Base-by-base conservation (phyloP, 2,113 vertebrate species). In the Hemibagrus wyckioides region DNA sequence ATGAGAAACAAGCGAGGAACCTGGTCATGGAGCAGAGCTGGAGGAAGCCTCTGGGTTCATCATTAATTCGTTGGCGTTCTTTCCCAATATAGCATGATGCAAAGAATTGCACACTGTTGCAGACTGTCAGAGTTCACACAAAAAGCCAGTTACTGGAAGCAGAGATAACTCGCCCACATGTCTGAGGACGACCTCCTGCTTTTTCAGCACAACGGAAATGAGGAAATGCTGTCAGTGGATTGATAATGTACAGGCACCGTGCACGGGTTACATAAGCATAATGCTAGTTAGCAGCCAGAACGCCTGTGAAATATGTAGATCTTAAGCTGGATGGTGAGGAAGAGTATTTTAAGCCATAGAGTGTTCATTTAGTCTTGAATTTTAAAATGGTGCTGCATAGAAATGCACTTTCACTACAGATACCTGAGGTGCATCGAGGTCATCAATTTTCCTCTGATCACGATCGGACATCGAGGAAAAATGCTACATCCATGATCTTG, bases 71-170 rank as follows among this genome's bases (percentile, higher is more conserved):
- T 75, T 59, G 41, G 21, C 36, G 50, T 63, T 83, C 56, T 82
- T 83, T 61, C 80, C 56, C 56, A 87, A 76, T 61, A 76, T 50
- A 54, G 57, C 23, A 52, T 83, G 67, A 82, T 54, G 86, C 86
- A 87, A 87, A 48, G 79, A 65, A 63, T 73, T 82, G 56, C 86
- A 87, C 67, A 73, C 39, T 28, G 54, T 85, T 85, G 69, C 80
- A 83, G 28, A 77, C 84, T 79, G 54, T 59, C 39, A 75, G 65
- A 79, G 77, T 80, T 86, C 54, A 57, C 57, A 30, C 84, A 80
- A 83, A 69, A 33, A 25, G 50, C 17, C 50, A 36, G 33, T 44
- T 33, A 85, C 84, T 80, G 56, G 52, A 76, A 83, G 41, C 80
- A 15, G 13, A 79, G 71, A 56, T 77, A 83, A 39, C n/a, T 36